Conservation (phyloP, 2,113 vertebrate species). For the Pogona vitticeps region DNA sequence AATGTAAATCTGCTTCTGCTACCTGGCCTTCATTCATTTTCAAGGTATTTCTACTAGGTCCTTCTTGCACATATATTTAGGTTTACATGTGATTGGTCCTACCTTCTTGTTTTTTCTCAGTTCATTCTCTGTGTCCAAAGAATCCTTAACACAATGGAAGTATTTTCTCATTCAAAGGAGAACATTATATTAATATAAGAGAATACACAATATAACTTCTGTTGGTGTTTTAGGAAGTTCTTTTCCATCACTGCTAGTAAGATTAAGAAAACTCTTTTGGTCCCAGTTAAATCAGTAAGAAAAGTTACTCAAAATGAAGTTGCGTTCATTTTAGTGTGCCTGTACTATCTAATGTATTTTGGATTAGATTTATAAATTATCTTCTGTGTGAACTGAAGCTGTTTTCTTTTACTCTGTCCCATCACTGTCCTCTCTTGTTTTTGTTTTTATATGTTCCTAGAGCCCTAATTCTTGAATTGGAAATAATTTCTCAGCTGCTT, state of each 20-base stretch:
- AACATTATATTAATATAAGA: not conserved
- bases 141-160: not conserved
- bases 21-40: not conserved
- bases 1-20: not conserved
- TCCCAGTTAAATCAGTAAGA: too few relatives aligned
- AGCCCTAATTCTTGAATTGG: not conserved
- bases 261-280: not conserved
- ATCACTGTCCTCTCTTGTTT: rapidly evolving
- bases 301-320: too few relatives aligned
- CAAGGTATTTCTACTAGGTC: not conserved
- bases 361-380: too few relatives aligned
- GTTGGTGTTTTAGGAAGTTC: not conserved
- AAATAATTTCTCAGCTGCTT: conserved; percentile 2
- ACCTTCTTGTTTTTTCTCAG: not conserved
- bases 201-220: not conserved
- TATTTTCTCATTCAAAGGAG: too few relatives aligned
- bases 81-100: too few relatives aligned
- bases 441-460: not conserved
- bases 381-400: not conserved
- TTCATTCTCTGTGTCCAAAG: too few relatives aligned
- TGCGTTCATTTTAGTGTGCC: too few relatives aligned
- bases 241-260: not conserved
- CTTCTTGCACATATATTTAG: too few relatives aligned
- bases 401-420: not conserved
- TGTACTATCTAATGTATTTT: too few relatives aligned